These are phyloP conservation scores for Pinna nobilis DNA, from an alignment of 1,140 invertebrate genomes.

Conservation along the genomic window DNA sequence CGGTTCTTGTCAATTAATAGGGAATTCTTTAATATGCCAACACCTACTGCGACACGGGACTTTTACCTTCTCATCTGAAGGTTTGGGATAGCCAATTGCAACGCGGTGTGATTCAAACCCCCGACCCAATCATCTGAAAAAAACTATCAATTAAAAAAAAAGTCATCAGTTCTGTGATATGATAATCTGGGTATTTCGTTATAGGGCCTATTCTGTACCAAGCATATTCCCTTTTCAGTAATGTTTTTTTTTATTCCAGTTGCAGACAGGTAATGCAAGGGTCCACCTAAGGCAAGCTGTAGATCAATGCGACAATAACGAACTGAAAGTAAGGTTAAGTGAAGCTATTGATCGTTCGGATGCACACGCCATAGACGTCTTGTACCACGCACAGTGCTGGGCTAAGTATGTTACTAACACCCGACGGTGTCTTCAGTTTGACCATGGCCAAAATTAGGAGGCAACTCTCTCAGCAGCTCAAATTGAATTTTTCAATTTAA, in stretches of 20 bases:
- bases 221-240: too few relatives aligned
- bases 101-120: too few relatives aligned
- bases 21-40: too few relatives aligned
- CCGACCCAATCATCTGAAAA: too few relatives aligned
- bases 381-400: conserved; percentile 10
- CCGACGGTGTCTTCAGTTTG: neutral
- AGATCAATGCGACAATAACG: neutral
- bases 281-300: neutral
- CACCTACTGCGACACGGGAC: too few relatives aligned
- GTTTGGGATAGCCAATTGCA: too few relatives aligned
- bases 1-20: too few relatives aligned
- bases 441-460: neutral
- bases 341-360: neutral
- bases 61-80: too few relatives aligned
- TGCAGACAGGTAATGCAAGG: neutral
- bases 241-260: neutral
- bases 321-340: conserved; percentile 9
- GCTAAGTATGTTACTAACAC: neutral
- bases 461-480: neutral
- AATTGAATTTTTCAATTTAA: conserved; percentile 1
- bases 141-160: too few relatives aligned
- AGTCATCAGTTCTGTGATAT: too few relatives aligned
- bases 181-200: too few relatives aligned
- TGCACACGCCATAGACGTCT: conserved; percentile 8
- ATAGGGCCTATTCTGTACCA: too few relatives aligned